Evolutionary conservation across 2,113 vertebrate species (phyloP).

Genomic region (Dipodomys stephensi): DNA sequence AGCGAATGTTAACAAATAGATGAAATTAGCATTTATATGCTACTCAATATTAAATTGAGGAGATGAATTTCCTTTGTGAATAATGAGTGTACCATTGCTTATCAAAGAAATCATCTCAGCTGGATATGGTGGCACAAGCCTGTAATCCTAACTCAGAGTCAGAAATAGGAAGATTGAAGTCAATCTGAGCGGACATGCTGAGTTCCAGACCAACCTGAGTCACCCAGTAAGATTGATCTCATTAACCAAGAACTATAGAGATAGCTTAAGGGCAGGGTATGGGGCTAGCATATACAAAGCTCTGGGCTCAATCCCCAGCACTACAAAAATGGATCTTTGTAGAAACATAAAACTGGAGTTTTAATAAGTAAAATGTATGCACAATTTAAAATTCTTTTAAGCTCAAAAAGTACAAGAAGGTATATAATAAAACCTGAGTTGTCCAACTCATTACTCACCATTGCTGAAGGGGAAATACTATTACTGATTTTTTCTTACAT

Average conservation of each 20-base stretch:
- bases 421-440: background rate
- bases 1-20: background rate
- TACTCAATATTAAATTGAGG: constrained; percentile 22
- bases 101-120: background rate
- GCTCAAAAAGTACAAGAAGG: background rate
- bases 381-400: constrained; percentile 11
- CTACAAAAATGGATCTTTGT: background rate
- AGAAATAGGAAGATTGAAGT: background rate
- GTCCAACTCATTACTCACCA: background rate
- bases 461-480: background rate
- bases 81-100: background rate
- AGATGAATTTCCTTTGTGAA: background rate
- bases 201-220: background rate
- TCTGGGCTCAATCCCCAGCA: background rate
- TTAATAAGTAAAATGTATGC: background rate
- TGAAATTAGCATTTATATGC: background rate
- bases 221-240: background rate
- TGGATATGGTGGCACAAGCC: background rate
- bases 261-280: too few relatives aligned
- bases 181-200: background rate
- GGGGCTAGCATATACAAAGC: background rate
- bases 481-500: background rate
- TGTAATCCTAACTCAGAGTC: background rate
- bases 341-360: background rate
- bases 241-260: background rate